A percentile compares a stretch with the other conserved stretches of the same genome.
Evolutionary conservation across 2,797 vertebrate genomes (phyloP).

Genomic region (Natrix natrix): DNA sequence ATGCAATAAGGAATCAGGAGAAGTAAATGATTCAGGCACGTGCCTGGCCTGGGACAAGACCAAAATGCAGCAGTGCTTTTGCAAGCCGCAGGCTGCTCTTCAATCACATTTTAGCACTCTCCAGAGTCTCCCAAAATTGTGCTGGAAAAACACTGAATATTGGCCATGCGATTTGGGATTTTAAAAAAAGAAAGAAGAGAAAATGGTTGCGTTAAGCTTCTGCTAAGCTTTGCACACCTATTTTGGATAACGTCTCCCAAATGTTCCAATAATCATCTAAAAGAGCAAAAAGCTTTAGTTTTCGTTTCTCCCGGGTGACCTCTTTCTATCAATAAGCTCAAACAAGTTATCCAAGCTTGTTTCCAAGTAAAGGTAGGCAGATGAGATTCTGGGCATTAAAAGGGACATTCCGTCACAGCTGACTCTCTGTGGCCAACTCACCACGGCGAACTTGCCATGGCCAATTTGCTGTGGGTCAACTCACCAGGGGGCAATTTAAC

Average conservation of each 20-base stretch:
- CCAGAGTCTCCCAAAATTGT: neutral
- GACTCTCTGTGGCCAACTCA: neutral
- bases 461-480: no score
- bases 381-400: neutral
- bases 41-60: neutral
- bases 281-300: neutral
- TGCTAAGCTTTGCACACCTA: neutral
- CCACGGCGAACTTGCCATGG: no score
- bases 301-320: neutral
- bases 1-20: neutral
- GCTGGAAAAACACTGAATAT: neutral
- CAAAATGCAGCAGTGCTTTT: neutral
- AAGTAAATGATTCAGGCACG: neutral
- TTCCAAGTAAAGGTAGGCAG: neutral
- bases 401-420: neutral
- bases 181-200: neutral
- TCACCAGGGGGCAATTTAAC: neutral
- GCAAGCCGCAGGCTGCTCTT: neutral
- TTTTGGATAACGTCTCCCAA: neutral
- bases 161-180: neutral
- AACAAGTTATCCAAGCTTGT: neutral
- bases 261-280: neutral
- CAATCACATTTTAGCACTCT: neutral
- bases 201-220: neutral
- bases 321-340: neutral